Conservation (phyloP, 2,888 invertebrate genomes). For the Gerris lacustris region DNA sequence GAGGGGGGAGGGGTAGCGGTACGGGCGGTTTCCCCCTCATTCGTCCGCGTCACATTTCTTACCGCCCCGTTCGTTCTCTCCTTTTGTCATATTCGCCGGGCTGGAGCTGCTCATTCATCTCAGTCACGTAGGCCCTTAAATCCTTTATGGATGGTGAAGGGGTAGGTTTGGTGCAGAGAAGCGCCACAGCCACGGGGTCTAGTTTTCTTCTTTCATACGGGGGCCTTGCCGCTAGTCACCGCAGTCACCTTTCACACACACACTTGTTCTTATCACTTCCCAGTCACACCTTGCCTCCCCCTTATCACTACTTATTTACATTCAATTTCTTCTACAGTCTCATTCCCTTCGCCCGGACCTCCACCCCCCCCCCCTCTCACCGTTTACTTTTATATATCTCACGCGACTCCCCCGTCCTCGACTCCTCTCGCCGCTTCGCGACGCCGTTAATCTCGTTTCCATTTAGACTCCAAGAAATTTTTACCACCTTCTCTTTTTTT, state of each 20-base stretch:
- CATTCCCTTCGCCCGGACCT: not conserved
- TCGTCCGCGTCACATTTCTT: not conserved
- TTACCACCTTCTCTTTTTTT: not conserved
- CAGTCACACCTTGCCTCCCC: not conserved
- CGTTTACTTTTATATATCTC: not conserved
- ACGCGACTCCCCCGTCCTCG: not conserved
- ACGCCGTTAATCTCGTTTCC: not conserved
- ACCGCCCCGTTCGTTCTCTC: not conserved
- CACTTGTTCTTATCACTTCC: not conserved
- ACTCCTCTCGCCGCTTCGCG: not conserved
- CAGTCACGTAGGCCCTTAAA: conserved; percentile 1
- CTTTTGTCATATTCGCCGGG: not conserved
- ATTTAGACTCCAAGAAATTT: conserved; percentile 1
- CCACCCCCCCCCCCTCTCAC: not conserved
- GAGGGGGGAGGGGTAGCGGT: not conserved
- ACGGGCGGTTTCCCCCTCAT: not conserved
- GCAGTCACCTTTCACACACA: not conserved
- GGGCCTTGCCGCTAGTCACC: not conserved
- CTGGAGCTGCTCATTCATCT: not conserved
- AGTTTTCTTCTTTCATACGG: not conserved
- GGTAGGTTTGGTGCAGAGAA: not conserved
- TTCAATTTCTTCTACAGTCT: not conserved
- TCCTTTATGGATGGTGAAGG: not conserved
- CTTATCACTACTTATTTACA: conserved; percentile 2
- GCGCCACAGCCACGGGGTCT: not conserved